These are phyloP conservation scores for Noctua janthina DNA, from an alignment of 2,888 invertebrate species.

Conservation along the genomic window DNA sequence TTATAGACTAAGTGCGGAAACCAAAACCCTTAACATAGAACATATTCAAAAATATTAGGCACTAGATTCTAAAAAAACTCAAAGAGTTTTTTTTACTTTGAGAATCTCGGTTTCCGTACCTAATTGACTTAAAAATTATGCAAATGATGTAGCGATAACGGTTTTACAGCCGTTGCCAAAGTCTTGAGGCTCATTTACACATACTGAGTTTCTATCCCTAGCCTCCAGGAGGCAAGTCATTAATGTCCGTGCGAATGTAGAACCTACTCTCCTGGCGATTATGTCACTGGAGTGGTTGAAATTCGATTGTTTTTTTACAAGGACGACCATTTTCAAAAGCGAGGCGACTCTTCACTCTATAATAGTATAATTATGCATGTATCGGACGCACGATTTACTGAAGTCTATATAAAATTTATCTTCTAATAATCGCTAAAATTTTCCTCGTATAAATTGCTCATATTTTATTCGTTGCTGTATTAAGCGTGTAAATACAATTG, in stretches of 20 bases:
- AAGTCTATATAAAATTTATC: background rate
- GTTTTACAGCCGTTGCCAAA: conserved; percentile 30
- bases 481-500: conserved; percentile 62
- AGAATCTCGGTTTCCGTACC: conserved; percentile 4
- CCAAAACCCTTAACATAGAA: too few species aligned
- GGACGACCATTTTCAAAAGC: too few species aligned
- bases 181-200: conserved; percentile 33
- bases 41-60: too few species aligned
- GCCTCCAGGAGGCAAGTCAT: background rate
- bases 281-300: background rate
- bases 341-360: background rate
- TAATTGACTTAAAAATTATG: conserved; percentile 25
- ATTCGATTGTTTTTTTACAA: background rate
- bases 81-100: too few species aligned
- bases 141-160: conserved; percentile 25
- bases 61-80: too few species aligned
- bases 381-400: background rate
- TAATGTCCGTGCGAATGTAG: background rate
- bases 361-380: too few species aligned
- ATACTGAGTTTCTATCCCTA: background rate
- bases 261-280: background rate
- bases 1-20: too few species aligned
- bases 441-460: background rate
- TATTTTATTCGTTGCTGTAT: conserved; percentile 30
- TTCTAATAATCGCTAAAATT: background rate